A percentile compares a stretch with the other conserved stretches of the same genome.
Conservation (phyloP, 92 coral and sea anemone genomes). For the Desmophyllum pertusum region DNA sequence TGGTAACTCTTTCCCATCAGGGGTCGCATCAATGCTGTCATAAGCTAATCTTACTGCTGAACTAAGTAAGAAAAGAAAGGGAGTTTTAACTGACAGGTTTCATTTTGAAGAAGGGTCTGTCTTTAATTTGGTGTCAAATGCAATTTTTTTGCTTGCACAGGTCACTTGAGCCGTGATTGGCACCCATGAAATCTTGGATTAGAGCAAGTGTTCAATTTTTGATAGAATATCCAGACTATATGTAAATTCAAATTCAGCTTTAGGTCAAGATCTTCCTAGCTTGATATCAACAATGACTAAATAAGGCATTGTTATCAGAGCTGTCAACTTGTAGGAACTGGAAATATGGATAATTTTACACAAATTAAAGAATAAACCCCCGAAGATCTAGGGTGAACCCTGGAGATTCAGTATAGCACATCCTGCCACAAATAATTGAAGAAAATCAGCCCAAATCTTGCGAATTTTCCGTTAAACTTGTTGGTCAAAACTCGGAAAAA, state of each 20-base stretch:
- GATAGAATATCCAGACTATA: neutral
- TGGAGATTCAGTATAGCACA: no score
- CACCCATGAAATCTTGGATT: neutral
- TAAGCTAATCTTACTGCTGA: conserved; percentile 71
- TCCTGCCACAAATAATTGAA: no score
- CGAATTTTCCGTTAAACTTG: no score
- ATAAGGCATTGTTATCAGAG: neutral
- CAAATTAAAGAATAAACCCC: no score
- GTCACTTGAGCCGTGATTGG: neutral
- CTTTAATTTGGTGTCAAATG: neutral
- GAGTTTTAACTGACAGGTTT: neutral
- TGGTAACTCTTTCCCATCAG: conserved; percentile 63
- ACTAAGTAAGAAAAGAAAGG: conserved; percentile 19
- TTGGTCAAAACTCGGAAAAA: no score
- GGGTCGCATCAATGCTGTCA: conserved; percentile 61
- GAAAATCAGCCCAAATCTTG: no score
- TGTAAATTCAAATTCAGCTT: no score
- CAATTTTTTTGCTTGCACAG: neutral
- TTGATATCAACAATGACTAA: no score
- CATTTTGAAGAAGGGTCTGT: no score
- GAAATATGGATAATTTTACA: no score
- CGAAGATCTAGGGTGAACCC: no score
- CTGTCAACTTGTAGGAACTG: no score
- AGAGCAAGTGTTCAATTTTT: neutral
- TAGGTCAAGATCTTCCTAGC: neutral